A percentile compares a stretch with the other conserved stretches of the same genome.
Conservation (phyloP, 2,113 vertebrate species). For the Plectropomus leopardus region DNA sequence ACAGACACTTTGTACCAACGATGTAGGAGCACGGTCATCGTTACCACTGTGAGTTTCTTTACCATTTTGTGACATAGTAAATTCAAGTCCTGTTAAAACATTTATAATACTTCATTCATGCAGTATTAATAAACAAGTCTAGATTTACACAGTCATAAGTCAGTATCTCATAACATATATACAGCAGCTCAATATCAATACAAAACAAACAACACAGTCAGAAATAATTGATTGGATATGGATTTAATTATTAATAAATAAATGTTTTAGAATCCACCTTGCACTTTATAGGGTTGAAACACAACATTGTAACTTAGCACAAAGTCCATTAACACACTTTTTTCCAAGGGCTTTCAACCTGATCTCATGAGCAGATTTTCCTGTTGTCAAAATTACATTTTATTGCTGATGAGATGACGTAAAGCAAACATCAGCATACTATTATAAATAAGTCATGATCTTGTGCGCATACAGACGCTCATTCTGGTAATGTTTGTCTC, state of each 20-base stretch:
- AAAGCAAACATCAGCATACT: background rate
- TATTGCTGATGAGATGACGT: no score
- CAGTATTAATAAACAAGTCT: no score
- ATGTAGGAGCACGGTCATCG: background rate
- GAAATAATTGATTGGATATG: background rate
- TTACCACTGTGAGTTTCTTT: no score
- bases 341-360: background rate
- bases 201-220: background rate
- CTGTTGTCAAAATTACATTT: no score
- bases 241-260: background rate
- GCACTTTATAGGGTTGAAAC: background rate
- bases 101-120: no score
- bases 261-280: background rate
- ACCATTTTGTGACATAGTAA: no score
- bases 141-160: no score
- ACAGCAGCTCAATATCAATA: background rate
- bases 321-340: background rate
- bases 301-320: background rate
- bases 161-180: no score
- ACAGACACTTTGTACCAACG: background rate
- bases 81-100: no score
- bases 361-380: background rate
- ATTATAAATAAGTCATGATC: background rate
- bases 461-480: no score
- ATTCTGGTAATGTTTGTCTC: background rate